phyloP scores from a whole-genome alignment of 2,113 vertebrate species.

The Campylomormyrus numenius region DNA sequence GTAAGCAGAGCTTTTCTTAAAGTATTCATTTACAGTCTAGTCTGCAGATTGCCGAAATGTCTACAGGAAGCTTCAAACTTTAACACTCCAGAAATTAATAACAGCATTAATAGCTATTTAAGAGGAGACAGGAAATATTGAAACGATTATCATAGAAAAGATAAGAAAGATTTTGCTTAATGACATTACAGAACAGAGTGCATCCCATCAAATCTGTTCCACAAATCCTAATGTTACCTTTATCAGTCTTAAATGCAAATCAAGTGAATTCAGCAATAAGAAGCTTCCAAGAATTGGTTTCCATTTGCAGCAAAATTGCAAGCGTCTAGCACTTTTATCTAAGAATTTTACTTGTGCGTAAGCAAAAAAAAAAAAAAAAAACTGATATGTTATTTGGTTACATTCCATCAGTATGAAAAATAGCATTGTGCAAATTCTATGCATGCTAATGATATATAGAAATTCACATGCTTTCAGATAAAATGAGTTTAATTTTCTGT shows the following conservation, averaged over 20 bases:
- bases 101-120: constrained; percentile 55
- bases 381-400: constrained; percentile 99
- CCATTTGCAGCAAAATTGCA: constrained; percentile 97
- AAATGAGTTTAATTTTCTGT: constrained; percentile 99
- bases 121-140: constrained; percentile 66
- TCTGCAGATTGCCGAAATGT: background rate
- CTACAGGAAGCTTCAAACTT: background rate
- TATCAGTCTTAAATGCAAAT: constrained; percentile 97
- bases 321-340: constrained; percentile 93
- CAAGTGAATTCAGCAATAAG: constrained; percentile 98
- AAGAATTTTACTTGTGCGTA: constrained; percentile 97
- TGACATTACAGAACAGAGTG: constrained; percentile 85
- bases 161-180: constrained; percentile 56
- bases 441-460: constrained; percentile 99
- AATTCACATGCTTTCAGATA: constrained; percentile 99
- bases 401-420: constrained; percentile 99
- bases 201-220: constrained; percentile 96
- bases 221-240: constrained; percentile 97
- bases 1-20: background rate
- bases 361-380: constrained; percentile 67
- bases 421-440: constrained; percentile 99
- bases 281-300: constrained; percentile 98
- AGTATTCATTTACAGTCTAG: background rate
- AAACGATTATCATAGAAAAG: constrained; percentile 53
- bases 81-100: constrained; percentile 60